phyloP scores from a whole-genome alignment of 2,888 invertebrate genomes.

The Ophonus ardosiacus region DNA sequence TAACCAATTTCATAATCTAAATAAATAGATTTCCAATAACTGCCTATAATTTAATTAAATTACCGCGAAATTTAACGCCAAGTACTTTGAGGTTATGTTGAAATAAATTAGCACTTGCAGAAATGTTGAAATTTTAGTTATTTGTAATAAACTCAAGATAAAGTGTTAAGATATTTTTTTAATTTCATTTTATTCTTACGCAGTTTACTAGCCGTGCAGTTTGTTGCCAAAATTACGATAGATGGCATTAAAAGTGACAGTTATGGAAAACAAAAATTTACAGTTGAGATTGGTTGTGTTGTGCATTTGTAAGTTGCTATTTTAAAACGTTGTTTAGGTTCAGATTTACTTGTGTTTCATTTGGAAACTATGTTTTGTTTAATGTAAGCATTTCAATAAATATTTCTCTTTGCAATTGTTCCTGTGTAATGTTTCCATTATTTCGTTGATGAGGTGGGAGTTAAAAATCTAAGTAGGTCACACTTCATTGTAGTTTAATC shows the following conservation, averaged over 20 bases:
- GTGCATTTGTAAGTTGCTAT: too few species aligned
- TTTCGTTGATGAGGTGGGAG: neutral
- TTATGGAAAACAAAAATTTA: too few species aligned
- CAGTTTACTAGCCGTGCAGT: too few species aligned
- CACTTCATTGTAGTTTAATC: neutral
- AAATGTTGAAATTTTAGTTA: neutral
- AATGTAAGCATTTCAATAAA: too few species aligned
- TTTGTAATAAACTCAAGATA: neutral
- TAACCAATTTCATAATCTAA: neutral
- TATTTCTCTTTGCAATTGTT: too few species aligned
- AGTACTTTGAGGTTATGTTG: neutral
- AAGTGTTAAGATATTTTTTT: neutral
- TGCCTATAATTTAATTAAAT: conserved; percentile 28
- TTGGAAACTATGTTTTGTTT: too few species aligned
- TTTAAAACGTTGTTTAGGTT: too few species aligned
- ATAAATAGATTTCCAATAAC: conserved; percentile 31
- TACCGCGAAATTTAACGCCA: neutral
- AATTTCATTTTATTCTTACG: neutral
- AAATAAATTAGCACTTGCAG: neutral
- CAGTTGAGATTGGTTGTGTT: too few species aligned
- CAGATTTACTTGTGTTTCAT: too few species aligned
- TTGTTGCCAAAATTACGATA: too few species aligned
- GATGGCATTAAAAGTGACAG: too few species aligned
- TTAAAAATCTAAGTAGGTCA: conserved; percentile 5
- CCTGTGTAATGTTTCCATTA: too few species aligned